phyloP scores from a whole-genome alignment of 37 sponge, comb jelly and placozoan genomes.

The Cladorhizidae sp. region DNA sequence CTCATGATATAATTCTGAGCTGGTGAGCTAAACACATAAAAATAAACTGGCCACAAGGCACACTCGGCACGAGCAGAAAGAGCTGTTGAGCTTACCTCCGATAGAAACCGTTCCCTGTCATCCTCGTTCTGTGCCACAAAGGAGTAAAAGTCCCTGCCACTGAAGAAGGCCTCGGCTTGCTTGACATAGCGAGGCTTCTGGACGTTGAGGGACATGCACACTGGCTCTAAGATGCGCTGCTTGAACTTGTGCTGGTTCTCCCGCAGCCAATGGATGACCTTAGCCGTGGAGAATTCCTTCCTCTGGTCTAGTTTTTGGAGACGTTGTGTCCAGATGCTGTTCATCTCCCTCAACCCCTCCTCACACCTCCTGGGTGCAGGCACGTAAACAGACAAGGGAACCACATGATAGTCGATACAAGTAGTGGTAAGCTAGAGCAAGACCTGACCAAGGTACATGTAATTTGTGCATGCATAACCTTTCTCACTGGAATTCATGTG shows the following conservation, averaged over 20 bases:
- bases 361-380: constrained; percentile 22
- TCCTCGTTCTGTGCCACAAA: constrained; percentile 86
- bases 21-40: too few relatives aligned
- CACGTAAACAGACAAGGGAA: too few relatives aligned
- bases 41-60: too few relatives aligned
- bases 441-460: too few relatives aligned
- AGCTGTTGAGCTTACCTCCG: constrained; percentile 46
- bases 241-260: constrained; percentile 81
- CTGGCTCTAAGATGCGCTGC: constrained; percentile 83
- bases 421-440: too few relatives aligned
- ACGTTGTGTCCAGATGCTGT: constrained; percentile 74
- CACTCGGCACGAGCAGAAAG: too few relatives aligned
- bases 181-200: constrained; percentile 32
- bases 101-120: constrained; percentile 76
- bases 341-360: constrained; percentile 58
- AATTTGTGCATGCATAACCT: too few relatives aligned
- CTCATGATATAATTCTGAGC: too few relatives aligned
- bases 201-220: constrained; percentile 63
- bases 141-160: constrained; percentile 71
- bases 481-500: too few relatives aligned
- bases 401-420: too few relatives aligned
- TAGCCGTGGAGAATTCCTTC: constrained; percentile 57
- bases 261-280: constrained; percentile 89
- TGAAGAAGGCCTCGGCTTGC: constrained; percentile 79
- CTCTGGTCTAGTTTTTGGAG: constrained; percentile 55